Percentiles rank a stretch among this genome's conserved stretches.
These are phyloP conservation scores for Phocides pigmalion DNA, from an alignment of 1,140 invertebrate species.

Conservation along the genomic window DNA sequence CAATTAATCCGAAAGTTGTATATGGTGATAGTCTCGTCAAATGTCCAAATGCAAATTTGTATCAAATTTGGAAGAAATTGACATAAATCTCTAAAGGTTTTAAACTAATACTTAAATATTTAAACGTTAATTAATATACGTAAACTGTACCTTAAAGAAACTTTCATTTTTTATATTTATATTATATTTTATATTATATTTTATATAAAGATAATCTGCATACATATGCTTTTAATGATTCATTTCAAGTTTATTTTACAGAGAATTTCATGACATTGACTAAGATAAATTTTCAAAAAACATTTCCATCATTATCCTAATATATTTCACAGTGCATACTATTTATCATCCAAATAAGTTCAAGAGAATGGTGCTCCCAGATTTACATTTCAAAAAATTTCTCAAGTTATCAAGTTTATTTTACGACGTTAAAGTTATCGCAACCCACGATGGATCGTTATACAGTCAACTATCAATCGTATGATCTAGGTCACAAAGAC, in stretches of 20 bases:
- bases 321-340: not conserved
- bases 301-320: not conserved
- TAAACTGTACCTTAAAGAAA: no score
- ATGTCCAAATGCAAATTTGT: no score
- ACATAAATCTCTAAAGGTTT: no score
- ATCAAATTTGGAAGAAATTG: no score
- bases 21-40: no score
- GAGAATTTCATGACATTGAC: not conserved
- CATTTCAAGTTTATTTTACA: not conserved
- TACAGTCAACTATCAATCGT: not conserved
- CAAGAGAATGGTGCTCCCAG: not conserved
- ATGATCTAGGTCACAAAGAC: not conserved
- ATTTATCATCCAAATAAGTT: slow-evolving; percentile 7
- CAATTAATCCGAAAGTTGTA: no score
- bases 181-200: no score
- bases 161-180: no score
- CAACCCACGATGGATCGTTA: not conserved
- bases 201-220: no score
- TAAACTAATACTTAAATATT: no score
- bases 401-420: slow-evolving; percentile 1
- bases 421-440: slow-evolving; percentile 1
- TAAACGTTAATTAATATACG: no score
- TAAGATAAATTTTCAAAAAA: not conserved
- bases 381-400: not conserved
- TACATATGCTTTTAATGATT: no score